Conservation (phyloP, 2,113 vertebrate genomes). For the Coryphaenoides rupestris region DNA sequence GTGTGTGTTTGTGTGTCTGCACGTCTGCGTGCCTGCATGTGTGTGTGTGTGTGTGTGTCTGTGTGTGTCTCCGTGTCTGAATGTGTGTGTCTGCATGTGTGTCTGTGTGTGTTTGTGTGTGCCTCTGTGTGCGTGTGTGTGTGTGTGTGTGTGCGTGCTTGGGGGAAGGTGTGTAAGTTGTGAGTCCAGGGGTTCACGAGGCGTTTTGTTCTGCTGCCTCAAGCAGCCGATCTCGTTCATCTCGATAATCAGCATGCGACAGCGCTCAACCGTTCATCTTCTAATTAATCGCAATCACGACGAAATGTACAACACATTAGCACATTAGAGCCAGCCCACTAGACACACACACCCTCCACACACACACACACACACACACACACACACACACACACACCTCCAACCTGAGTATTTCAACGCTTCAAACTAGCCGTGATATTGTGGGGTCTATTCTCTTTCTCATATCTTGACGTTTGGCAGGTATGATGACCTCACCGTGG, state of each 20-base stretch:
- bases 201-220: too few relatives aligned
- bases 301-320: too few relatives aligned
- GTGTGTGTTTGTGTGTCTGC: neutral
- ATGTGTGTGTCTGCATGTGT: conserved; percentile 7
- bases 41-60: conserved; percentile 3
- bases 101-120: conserved; percentile 6
- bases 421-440: neutral
- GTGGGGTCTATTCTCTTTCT: neutral
- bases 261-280: too few relatives aligned
- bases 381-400: too few relatives aligned
- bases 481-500: conserved; percentile 21
- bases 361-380: too few relatives aligned
- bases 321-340: too few relatives aligned
- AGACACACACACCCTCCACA: too few relatives aligned
- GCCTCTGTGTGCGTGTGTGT: conserved; percentile 7
- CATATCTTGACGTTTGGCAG: neutral
- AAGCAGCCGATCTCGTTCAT: too few relatives aligned
- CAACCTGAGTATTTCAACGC: conserved; percentile 1
- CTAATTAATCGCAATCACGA: too few relatives aligned
- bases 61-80: conserved; percentile 11
- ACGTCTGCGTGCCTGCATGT: neutral
- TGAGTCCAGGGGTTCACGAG: too few relatives aligned
- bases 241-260: too few relatives aligned
- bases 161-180: too few relatives aligned
- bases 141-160: conserved; percentile 15